These are phyloP conservation scores for Trichopria drosophilae DNA, from an alignment of 2,888 invertebrate species.

Conservation along the genomic window DNA sequence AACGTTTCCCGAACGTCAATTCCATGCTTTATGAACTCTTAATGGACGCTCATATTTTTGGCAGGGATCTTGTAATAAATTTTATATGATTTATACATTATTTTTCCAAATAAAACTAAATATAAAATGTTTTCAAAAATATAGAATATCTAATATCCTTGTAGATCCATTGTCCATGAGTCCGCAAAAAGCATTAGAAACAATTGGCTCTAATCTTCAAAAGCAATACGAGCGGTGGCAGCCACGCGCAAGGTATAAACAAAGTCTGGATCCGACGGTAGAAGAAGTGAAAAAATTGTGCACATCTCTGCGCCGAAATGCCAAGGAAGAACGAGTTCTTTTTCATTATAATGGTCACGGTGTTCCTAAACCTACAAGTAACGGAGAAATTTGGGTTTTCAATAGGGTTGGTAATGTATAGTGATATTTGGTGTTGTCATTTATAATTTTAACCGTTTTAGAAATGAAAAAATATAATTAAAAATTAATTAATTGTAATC, in stretches of 20 bases:
- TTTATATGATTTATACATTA: no score
- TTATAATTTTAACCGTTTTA: no score
- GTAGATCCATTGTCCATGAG: constrained; percentile 85
- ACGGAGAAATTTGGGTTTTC: constrained; percentile 99
- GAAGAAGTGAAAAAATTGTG: constrained; percentile 98
- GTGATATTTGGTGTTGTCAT: no score
- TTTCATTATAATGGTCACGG: constrained; percentile 99
- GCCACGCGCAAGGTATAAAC: constrained; percentile 95
- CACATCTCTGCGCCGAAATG: constrained; percentile 89
- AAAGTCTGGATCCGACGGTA: constrained; percentile 93
- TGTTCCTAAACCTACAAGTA: constrained; percentile 94
- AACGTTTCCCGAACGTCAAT: no score
- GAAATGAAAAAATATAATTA: no score
- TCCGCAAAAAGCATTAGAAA: constrained; percentile 88
- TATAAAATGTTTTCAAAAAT: neutral
- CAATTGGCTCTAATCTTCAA: constrained; percentile 88
- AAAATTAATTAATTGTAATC: neutral
- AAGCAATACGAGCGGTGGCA: constrained; percentile 99
- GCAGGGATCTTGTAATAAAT: no score
- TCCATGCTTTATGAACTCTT: no score
- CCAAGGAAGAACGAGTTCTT: constrained; percentile 96
- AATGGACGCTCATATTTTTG: no score
- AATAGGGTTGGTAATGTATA: constrained; percentile 73
- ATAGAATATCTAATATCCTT: constrained; percentile 36
- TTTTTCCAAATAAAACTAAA: no score